Percentiles rank a stretch among this genome's conserved stretches.
These are phyloP conservation scores for Catamblyrhynchus diadema DNA, from an alignment of 2,797 vertebrate species.

Conservation along the genomic window DNA sequence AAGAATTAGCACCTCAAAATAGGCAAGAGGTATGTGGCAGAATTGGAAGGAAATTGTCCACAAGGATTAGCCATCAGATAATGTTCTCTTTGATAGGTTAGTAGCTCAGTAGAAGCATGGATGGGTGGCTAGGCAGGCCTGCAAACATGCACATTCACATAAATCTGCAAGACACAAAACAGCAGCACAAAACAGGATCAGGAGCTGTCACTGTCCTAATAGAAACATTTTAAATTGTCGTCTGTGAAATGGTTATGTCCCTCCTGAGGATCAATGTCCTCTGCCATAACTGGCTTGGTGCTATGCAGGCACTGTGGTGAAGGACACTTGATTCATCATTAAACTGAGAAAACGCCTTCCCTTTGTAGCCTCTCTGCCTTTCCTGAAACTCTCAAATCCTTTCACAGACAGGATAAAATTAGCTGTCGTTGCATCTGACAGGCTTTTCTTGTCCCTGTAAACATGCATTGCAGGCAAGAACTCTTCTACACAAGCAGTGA, in stretches of 20 bases:
- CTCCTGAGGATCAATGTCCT: not conserved
- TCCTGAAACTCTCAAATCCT: not conserved
- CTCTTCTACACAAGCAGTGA: not conserved
- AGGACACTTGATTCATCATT: not conserved
- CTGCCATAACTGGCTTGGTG: not conserved
- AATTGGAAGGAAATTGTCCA: not conserved
- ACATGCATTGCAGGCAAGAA: not conserved
- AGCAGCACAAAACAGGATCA: not conserved
- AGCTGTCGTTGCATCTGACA: not conserved
- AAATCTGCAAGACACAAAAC: not conserved
- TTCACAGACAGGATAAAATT: not conserved
- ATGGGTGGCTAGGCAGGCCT: rapidly evolving
- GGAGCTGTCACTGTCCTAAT: not conserved
- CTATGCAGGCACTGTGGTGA: not conserved
- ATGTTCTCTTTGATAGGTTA: not conserved
- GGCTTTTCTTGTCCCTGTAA: not conserved
- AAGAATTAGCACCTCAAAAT: not conserved
- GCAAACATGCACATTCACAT: not conserved
- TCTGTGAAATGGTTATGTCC: not conserved
- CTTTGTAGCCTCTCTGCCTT: not conserved
- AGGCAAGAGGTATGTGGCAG: not conserved
- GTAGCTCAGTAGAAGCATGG: not conserved
- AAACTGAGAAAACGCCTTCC: not conserved
- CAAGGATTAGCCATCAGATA: not conserved
- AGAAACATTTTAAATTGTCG: not conserved